A percentile compares a stretch with the other conserved stretches of the same genome.
Conservation (phyloP, 2,888 invertebrate species). For the Nebria brevicollis region DNA sequence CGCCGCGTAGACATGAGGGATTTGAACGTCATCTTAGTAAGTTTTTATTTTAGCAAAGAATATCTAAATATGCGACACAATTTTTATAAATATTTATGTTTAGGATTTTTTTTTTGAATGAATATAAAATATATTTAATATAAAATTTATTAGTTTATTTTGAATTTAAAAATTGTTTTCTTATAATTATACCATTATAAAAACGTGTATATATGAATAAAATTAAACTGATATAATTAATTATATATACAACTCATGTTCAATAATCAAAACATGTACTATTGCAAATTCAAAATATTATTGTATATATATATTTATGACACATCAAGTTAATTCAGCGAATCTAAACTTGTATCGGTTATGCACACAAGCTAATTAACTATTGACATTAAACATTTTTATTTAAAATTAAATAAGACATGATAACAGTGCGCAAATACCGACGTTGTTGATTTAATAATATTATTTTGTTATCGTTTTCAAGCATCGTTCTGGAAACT, state of each 20-base stretch:
- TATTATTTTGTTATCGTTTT: neutral
- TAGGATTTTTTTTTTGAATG: too few species aligned
- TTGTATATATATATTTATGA: neutral
- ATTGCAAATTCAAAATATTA: neutral
- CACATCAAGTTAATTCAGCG: neutral
- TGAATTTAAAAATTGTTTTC: too few species aligned
- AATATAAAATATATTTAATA: too few species aligned
- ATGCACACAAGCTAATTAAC: neutral
- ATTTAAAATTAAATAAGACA: neutral
- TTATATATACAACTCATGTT: neutral
- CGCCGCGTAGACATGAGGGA: slow-evolving; percentile 55
- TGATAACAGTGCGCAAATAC: neutral
- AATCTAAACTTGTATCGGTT: neutral
- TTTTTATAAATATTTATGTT: too few species aligned
- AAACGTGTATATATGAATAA: neutral
- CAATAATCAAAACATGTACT: neutral
- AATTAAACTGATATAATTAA: neutral
- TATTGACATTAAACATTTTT: neutral
- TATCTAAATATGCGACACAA: neutral
- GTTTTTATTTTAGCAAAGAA: slow-evolving; percentile 53
- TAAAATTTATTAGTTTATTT: too few species aligned
- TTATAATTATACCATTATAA: too few species aligned
- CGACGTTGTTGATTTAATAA: neutral
- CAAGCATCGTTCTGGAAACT: neutral
- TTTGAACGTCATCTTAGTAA: slow-evolving; percentile 69